Evolutionary conservation across 2,113 vertebrate species (phyloP).

Genomic region (Xenopus tropicalis): UCB_Xtro_10.0 CM004445.2:116037001-116037500

Average conservation of each 20-base stretch:
- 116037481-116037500: too few species aligned
- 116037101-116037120: constrained; percentile 27
- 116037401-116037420: too few species aligned
- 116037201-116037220: constrained; percentile 5
- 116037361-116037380: too few species aligned
- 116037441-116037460: too few species aligned
- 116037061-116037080: constrained; percentile 12
- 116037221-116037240: constrained; percentile 38
- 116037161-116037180: constrained; percentile 28
- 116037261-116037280: neutral
- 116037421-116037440: too few species aligned
- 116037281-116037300: neutral
- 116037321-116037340: too few species aligned
- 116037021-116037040: neutral
- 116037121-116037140: constrained; percentile 33
- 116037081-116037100: constrained; percentile 16
- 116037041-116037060: neutral
- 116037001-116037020: neutral
- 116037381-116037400: too few species aligned
- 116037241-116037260: constrained; percentile 20
- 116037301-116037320: too few species aligned
- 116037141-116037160: constrained; percentile 30
- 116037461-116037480: too few species aligned
- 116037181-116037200: constrained; percentile 2
- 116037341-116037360: too few species aligned